Evolutionary conservation across 2,113 vertebrate genomes (phyloP), one percentile per base, ranked within the genome.

Genomic region (Paradisaea rubra): DNA sequence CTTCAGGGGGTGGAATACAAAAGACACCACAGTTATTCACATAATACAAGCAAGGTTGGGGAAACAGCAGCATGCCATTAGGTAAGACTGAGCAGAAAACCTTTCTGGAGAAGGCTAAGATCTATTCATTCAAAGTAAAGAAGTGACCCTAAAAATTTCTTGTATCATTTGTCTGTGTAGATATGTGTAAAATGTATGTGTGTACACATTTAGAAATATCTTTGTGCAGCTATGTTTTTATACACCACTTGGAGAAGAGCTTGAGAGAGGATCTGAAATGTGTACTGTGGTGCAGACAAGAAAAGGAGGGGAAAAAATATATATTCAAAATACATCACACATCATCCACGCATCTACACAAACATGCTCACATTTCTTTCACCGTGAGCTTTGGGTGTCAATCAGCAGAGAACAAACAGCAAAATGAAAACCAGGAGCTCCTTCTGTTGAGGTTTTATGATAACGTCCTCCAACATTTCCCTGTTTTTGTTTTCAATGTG

Each of bases 1-100:
- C 96, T 97, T 97, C 94, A 97, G 96, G 96, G 95, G 95, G 94
- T 96, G 96, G 97, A 97, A 97, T 94, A 97, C 95, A 97, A 97
- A 98, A 97, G 97, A 91, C 93, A 93, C 82, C 94, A 96, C 66
- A 41, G 87, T 88, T 96, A 95, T 88, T 96, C 96, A 96, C 93
- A 97, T 89, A 97, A 97, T 96, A 89, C 93, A 71, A 82, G 96
- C 60, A 96, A 96, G 93, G 95, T 50, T 91, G 91, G 88, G 95
- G 94, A 96, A 96, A 95, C 86, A 97, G 96, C 97, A 86, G 93
- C 77, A 81, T 86, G 89, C 96, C 88, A 96, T 97, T 97, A 97
- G 91, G 73, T 94, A 93, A 93, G 96, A 91, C 92, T 54, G 94
- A 63, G 35, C 85, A 86, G 92, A 92, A 97, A 97, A 91, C 56